phyloP scores from a whole-genome alignment of 2,888 invertebrate species.

The Scaptomyza tumidula region DNA sequence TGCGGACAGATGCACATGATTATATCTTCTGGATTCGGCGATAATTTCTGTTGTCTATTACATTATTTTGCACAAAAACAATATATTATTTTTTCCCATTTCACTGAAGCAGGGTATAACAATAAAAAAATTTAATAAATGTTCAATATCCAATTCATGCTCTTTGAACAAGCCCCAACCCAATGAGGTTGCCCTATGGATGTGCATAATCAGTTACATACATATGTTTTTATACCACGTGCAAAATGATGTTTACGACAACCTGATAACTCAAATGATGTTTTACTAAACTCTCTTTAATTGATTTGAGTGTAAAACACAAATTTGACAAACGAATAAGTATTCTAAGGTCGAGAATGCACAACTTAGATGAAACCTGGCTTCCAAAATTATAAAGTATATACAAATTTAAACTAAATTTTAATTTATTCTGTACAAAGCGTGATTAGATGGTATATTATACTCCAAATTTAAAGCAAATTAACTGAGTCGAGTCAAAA shows the following conservation, averaged over 20 bases:
- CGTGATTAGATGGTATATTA: slow-evolving; percentile 6
- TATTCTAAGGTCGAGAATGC: not conserved
- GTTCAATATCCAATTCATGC: slow-evolving; percentile 1
- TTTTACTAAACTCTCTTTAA: slow-evolving; percentile 60
- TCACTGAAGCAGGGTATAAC: not conserved
- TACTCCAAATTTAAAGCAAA: slow-evolving; percentile 7
- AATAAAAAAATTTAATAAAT: not conserved
- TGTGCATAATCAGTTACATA: slow-evolving; percentile 12
- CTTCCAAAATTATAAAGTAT: not conserved
- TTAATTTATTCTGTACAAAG: too few species aligned
- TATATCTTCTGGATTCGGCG: too few species aligned
- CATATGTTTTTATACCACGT: slow-evolving; percentile 38
- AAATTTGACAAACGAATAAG: slow-evolving; percentile 6
- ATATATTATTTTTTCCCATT: too few species aligned
- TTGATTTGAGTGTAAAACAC: slow-evolving; percentile 27
- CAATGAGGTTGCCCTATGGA: not conserved
- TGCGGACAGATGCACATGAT: too few species aligned
- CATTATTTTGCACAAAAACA: too few species aligned
- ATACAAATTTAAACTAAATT: too few species aligned
- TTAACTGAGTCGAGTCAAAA: slow-evolving; percentile 14
- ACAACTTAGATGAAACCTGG: not conserved
- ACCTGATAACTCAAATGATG: slow-evolving; percentile 63
- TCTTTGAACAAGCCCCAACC: not conserved
- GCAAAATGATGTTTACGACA: slow-evolving; percentile 26
- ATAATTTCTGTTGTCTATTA: too few species aligned